Base-by-base conservation (phyloP, 2,888 invertebrate genomes). In the Coleophora deauratella region DNA sequence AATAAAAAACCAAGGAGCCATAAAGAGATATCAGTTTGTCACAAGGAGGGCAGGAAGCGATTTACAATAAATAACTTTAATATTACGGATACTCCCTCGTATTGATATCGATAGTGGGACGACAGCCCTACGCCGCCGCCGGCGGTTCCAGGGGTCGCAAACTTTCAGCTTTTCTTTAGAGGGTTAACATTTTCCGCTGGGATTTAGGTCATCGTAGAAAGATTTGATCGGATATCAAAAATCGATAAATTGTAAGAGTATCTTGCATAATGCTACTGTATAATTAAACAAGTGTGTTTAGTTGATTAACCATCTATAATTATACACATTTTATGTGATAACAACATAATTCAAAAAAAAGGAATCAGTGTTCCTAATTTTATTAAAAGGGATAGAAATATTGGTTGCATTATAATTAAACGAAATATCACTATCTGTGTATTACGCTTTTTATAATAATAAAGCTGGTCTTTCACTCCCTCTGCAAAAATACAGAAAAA, bases 61-160 rank as follows among this genome's bases (percentile, higher is more conserved):
- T 79, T 78, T 79, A 72, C 84, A 79, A 82, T 81, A 80, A 80
- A 82, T 81, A 84, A 78, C 76, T 78, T 72, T 77, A 77, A 84
- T 85, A 85, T 84, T 79, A 80, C 67, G 72, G 71, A 72, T 70
- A 63, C 75, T 80, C 78, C 78, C 79, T 72, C 66, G 66, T 74
- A 79, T 78, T 76, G 77, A 77, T 81, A 82, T 74, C 77, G 74
- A 80, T 82, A 79, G 77, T 69, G 62, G 64, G 65, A 65, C 56
- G 62, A 57, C 62, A 66, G 64, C 73, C 76, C 74, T 66, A 64
- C 62, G 61, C 66, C 66, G 79, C 81, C 80, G 63, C 65, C 59
- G 76, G 84, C 79, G 54, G 59, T 64, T 62, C 49, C 76, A 75
- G 79, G 50, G 46, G 53, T 68, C 37, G 47, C 39, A 44, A 66